phyloP scores from a whole-genome alignment of 2,888 invertebrate genomes.

The Melinopterus prodromus region DNA sequence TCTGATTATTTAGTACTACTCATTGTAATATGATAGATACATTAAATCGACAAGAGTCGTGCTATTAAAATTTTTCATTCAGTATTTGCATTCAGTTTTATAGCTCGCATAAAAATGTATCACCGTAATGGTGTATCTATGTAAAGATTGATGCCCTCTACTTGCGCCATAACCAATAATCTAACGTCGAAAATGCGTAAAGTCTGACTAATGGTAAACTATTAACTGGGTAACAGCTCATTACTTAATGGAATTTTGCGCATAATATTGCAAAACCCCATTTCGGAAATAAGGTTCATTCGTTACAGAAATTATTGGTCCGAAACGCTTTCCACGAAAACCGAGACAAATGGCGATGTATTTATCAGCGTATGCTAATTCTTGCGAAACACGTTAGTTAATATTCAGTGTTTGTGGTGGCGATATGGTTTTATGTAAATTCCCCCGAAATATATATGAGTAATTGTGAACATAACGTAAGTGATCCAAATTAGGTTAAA shows the following conservation, averaged over 20 bases:
- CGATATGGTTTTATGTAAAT: background rate
- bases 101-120: background rate
- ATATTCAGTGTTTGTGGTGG: background rate
- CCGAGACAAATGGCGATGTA: background rate
- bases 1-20: too few species aligned
- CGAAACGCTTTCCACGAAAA: background rate
- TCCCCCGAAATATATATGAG: background rate
- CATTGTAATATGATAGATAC: too few species aligned
- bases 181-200: background rate
- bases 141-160: background rate
- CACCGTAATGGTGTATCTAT: background rate
- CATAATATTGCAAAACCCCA: background rate
- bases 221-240: background rate
- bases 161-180: background rate
- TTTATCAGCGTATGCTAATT: background rate
- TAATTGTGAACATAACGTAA: background rate
- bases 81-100: background rate
- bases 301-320: background rate
- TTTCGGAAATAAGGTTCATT: background rate
- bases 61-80: background rate
- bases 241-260: background rate
- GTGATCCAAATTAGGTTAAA: background rate
- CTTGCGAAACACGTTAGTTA: background rate
- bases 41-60: background rate
- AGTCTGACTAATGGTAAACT: conserved; percentile 4